phyloP scores from a whole-genome alignment of 2,888 invertebrate genomes.

The Lepeophtheirus nordmannii region DNA sequence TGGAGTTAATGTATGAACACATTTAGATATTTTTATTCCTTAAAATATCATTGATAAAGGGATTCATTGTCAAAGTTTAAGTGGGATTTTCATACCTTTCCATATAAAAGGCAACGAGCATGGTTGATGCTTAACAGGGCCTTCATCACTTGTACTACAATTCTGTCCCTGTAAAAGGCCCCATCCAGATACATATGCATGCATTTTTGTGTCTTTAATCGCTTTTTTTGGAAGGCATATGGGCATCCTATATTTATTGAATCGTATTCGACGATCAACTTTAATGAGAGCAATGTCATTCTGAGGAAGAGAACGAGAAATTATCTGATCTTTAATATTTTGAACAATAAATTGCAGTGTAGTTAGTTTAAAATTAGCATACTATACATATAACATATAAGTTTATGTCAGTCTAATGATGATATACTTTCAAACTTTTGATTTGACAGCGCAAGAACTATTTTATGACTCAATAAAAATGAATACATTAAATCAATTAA shows the following conservation, averaged over 20 bases:
- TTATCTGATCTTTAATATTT: no score
- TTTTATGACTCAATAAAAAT: no score
- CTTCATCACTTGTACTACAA: conserved; percentile 10
- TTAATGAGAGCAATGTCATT: conserved; percentile 9
- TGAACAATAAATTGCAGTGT: no score
- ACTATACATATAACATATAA: no score
- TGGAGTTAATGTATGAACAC: neutral
- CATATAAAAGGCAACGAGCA: conserved; percentile 11
- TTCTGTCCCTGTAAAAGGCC: neutral
- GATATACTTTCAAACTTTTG: no score
- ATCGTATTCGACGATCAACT: neutral
- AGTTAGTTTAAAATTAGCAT: no score
- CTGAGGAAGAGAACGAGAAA: neutral
- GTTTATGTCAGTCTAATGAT: no score
- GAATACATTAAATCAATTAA: no score
- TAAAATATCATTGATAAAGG: no score
- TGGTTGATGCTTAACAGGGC: neutral
- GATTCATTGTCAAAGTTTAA: no score
- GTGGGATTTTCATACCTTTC: neutral
- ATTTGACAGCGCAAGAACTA: no score
- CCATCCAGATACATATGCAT: conserved; percentile 17
- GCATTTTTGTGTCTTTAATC: conserved; percentile 4
- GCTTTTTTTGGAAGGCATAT: conserved; percentile 4
- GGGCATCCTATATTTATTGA: neutral
- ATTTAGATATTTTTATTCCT: neutral